These are phyloP conservation scores for Egretta garzetta DNA, from an alignment of 2,113 vertebrate species.

Conservation along the genomic window DNA sequence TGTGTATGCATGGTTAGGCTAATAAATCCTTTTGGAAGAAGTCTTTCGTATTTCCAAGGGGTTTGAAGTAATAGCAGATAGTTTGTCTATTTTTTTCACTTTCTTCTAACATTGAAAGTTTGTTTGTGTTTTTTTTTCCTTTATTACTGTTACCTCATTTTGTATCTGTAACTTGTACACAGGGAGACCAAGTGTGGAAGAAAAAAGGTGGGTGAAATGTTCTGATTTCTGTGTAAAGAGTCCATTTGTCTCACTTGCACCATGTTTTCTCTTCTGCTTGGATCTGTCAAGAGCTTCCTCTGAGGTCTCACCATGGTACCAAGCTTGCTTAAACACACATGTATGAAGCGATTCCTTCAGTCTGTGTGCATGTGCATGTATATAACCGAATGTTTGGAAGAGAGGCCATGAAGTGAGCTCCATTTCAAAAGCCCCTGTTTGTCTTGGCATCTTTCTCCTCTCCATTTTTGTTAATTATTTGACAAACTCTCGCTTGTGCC, in stretches of 20 bases:
- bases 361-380: not conserved
- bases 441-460: conserved; percentile 61
- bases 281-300: conserved; percentile 23
- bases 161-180: not conserved
- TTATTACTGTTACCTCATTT: not conserved
- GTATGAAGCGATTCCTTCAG: not conserved
- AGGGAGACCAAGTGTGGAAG: not conserved
- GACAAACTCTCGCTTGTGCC: conserved; percentile 36
- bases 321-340: not conserved
- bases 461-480: conserved; percentile 70
- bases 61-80: not conserved
- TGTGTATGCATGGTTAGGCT: not conserved
- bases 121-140: not conserved
- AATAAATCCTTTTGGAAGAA: not conserved
- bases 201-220: not conserved
- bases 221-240: not conserved
- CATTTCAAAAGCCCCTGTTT: conserved; percentile 64
- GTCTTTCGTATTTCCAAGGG: not conserved
- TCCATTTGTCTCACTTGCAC: not conserved
- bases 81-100: not conserved
- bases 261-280: conserved; percentile 13
- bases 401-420: conserved; percentile 34
- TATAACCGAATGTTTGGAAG: conserved; percentile 21
- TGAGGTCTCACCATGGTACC: not conserved
- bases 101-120: not conserved